A percentile compares a stretch with the other conserved stretches of the same genome.
Evolutionary conservation across 2,888 invertebrate genomes (phyloP).

Genomic region (Athrips mouffetella): DNA sequence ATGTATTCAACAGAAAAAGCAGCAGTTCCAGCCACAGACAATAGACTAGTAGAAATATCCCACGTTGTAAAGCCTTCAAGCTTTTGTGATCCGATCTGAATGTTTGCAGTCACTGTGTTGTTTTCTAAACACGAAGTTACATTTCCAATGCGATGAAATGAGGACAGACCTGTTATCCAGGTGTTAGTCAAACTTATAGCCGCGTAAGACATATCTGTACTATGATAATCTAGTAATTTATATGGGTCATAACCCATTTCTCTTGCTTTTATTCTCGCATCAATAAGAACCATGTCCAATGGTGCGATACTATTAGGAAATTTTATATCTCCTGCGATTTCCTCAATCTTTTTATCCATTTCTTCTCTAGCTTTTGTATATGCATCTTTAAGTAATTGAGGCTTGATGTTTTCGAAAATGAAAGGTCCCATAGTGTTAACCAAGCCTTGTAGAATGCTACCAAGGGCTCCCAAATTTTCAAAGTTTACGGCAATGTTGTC

Average conservation of each 20-base stretch:
- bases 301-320: slow-evolving; percentile 88
- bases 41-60: slow-evolving; percentile 80
- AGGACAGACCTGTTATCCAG: slow-evolving; percentile 83
- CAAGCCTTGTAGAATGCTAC: slow-evolving; percentile 78
- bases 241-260: slow-evolving; percentile 82
- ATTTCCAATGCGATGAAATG: slow-evolving; percentile 85
- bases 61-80: slow-evolving; percentile 83
- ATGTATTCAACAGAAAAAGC: slow-evolving; percentile 84
- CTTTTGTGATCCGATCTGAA: slow-evolving; percentile 84
- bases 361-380: slow-evolving; percentile 82
- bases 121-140: slow-evolving; percentile 81
- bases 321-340: slow-evolving; percentile 76
- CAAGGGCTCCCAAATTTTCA: slow-evolving; percentile 84
- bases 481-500: slow-evolving; percentile 84
- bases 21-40: slow-evolving; percentile 81
- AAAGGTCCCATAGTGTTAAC: slow-evolving; percentile 86
- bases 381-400: slow-evolving; percentile 83
- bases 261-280: slow-evolving; percentile 79
- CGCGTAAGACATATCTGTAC: slow-evolving; percentile 78
- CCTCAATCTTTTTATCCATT: slow-evolving; percentile 82
- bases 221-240: slow-evolving; percentile 45
- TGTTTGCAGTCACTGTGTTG: slow-evolving; percentile 75
- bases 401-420: slow-evolving; percentile 88
- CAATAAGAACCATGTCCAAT: slow-evolving; percentile 85
- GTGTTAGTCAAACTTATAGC: slow-evolving; percentile 81